These are phyloP conservation scores for Crocallis elinguaria DNA, from an alignment of 2,888 invertebrate species.

Conservation along the genomic window DNA sequence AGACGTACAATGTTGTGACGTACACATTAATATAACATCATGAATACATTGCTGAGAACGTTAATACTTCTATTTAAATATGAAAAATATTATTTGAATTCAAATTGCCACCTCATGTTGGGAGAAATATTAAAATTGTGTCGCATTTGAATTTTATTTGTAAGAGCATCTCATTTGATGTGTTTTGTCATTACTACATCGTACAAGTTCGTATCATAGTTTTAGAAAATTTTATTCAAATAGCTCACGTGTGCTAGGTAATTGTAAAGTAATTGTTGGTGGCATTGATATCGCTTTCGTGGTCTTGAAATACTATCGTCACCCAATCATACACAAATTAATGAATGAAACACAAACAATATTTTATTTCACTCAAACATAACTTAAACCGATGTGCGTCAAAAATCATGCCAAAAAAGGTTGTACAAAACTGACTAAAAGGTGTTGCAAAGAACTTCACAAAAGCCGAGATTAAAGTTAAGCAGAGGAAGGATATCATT, in stretches of 20 bases:
- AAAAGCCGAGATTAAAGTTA: conserved; percentile 17
- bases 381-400: too few species aligned
- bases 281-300: too few species aligned
- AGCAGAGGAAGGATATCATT: conserved; percentile 16
- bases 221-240: conserved; percentile 7
- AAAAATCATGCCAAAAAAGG: too few species aligned
- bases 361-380: too few species aligned
- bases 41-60: conserved; percentile 30
- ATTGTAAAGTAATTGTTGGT: not conserved
- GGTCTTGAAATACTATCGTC: too few species aligned
- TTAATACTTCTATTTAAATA: conserved; percentile 29
- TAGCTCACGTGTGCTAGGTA: too few species aligned
- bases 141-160: conserved; percentile 37
- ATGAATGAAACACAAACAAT: too few species aligned
- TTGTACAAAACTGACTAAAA: not conserved
- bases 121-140: conserved; percentile 38
- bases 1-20: conserved; percentile 30
- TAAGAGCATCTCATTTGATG: conserved; percentile 16
- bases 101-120: conserved; percentile 36
- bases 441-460: conserved; percentile 1
- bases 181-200: conserved; percentile 18
- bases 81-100: conserved; percentile 37
- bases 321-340: too few species aligned
- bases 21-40: conserved; percentile 31
- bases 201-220: not conserved